phyloP scores from a whole-genome alignment of 2,113 vertebrate genomes.

The Haemorhous mexicanus region DNA sequence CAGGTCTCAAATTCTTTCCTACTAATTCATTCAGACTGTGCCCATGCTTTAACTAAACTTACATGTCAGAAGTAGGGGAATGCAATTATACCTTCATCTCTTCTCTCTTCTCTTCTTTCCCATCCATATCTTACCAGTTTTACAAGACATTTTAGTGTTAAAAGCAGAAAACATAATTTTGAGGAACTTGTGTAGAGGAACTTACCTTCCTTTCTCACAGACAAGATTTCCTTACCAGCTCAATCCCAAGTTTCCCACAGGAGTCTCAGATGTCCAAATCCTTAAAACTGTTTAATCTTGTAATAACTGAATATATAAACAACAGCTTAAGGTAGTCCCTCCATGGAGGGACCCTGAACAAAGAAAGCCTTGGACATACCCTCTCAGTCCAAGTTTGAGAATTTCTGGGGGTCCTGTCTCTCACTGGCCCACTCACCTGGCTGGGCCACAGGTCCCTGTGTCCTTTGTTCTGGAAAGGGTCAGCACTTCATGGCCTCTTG shows the following conservation, averaged over 20 bases:
- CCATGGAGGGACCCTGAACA: not conserved
- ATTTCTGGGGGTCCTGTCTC: not conserved
- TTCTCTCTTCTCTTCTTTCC: not conserved
- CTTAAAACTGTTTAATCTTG: not conserved
- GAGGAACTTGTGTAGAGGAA: not conserved
- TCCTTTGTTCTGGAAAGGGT: not conserved
- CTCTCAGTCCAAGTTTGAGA: not conserved
- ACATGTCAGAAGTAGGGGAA: not conserved
- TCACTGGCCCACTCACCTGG: not conserved
- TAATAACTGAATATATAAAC: not conserved
- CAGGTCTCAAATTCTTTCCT: not conserved
- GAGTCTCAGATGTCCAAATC: not conserved
- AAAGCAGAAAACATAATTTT: not conserved
- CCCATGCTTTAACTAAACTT: not conserved
- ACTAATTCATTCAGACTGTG: not conserved
- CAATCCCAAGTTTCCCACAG: not conserved
- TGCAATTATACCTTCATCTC: not conserved
- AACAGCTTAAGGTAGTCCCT: not conserved
- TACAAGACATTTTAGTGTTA: not conserved
- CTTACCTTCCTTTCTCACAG: not conserved
- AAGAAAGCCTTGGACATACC: not conserved
- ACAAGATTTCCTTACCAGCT: not conserved
- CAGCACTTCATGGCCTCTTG: not conserved
- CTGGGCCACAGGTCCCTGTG: not conserved
- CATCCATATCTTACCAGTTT: not conserved